phyloP scores from a whole-genome alignment of 1,140 invertebrate species.

The Drosophila sturtevanti region DNA sequence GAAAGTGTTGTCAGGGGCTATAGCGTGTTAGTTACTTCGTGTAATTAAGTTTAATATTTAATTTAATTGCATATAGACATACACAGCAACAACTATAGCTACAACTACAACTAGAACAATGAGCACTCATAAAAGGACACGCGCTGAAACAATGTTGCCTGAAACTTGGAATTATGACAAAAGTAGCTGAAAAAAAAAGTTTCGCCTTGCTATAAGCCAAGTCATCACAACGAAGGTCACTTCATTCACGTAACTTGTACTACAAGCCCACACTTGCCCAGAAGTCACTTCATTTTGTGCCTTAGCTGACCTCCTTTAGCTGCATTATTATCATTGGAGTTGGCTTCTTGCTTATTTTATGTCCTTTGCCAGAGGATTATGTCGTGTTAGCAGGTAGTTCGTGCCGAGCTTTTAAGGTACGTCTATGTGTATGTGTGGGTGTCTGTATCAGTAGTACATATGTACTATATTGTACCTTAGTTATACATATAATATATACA shows the following conservation, averaged over 20 bases:
- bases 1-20: constrained; percentile 16
- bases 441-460: not conserved
- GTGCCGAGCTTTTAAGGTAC: constrained; percentile 21
- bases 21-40: constrained; percentile 70
- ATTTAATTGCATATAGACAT: constrained; percentile 77
- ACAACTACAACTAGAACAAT: constrained; percentile 24
- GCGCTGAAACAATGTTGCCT: constrained; percentile 62
- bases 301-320: constrained; percentile 57
- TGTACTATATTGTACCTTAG: constrained; percentile 1
- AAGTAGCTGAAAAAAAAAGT: constrained; percentile 49
- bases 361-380: constrained; percentile 60
- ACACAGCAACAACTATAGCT: constrained; percentile 34
- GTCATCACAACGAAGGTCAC: constrained; percentile 57
- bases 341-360: constrained; percentile 47
- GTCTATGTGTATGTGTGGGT: constrained; percentile 11
- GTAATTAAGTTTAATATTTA: constrained; percentile 82
- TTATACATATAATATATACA: constrained; percentile 4
- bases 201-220: constrained; percentile 23
- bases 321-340: constrained; percentile 74
- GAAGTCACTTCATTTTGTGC: constrained; percentile 64
- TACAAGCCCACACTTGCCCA: not conserved
- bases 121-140: constrained; percentile 66
- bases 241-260: constrained; percentile 25
- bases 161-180: constrained; percentile 72
- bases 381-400: constrained; percentile 69